Evolutionary conservation across 2,888 invertebrate species (phyloP).

Genomic region (Heteromyza rotundicornis): DNA sequence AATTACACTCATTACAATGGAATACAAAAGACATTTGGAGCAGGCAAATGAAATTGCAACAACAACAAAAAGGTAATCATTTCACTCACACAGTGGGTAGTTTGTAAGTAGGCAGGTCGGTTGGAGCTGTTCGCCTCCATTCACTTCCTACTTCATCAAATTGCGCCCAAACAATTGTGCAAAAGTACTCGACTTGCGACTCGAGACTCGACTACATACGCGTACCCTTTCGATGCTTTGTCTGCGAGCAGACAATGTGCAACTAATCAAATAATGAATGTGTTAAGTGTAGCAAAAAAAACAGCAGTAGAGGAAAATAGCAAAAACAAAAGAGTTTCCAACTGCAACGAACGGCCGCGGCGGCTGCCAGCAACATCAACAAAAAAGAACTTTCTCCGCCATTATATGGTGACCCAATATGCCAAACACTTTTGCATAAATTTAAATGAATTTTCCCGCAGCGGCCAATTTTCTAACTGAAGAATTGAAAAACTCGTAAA

Average conservation of each 20-base stretch:
- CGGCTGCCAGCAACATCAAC: conserved; percentile 6
- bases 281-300: conserved; percentile 32
- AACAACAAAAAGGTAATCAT: too few relatives aligned
- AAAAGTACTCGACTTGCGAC: too few relatives aligned
- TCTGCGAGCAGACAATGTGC: conserved; percentile 37
- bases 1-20: neutral
- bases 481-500: neutral
- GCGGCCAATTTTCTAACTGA: conserved; percentile 13
- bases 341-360: conserved; percentile 14
- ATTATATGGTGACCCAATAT: conserved; percentile 43
- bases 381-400: conserved; percentile 11
- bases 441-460: conserved; percentile 49
- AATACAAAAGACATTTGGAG: neutral
- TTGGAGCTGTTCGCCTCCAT: too few relatives aligned
- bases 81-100: too few relatives aligned
- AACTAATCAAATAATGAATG: conserved; percentile 51
- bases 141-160: neutral
- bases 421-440: conserved; percentile 42
- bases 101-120: too few relatives aligned
- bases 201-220: too few relatives aligned
- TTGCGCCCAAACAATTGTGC: neutral
- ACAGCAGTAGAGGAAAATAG: conserved; percentile 17
- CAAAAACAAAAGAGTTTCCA: conserved; percentile 3
- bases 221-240: too few relatives aligned
- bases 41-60: neutral